These are phyloP conservation scores for Cephalopachus bancanus DNA, from an alignment of 2,797 vertebrate genomes.

Conservation along the genomic window DNA sequence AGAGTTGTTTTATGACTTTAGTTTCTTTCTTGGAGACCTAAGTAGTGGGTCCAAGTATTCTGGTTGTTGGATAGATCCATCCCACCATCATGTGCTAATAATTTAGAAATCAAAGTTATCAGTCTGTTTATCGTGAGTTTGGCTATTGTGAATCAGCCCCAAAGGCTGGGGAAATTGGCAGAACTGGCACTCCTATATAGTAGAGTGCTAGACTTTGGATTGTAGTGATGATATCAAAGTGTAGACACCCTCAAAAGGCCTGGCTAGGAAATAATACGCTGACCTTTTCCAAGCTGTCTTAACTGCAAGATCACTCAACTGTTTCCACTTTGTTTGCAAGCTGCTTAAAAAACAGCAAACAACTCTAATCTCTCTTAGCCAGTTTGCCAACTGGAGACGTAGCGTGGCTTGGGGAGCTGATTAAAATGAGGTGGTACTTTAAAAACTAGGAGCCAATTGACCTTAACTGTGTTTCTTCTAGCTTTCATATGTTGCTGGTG, in stretches of 20 bases:
- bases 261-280: slow-evolving; percentile 52
- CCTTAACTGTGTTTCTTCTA: slow-evolving; percentile 76
- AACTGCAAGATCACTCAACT: slow-evolving; percentile 61
- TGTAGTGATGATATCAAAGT: not conserved
- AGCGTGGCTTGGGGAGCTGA: slow-evolving; percentile 44
- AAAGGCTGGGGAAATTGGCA: not conserved
- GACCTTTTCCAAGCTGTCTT: slow-evolving; percentile 47
- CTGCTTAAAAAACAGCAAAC: slow-evolving; percentile 58
- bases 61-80: not conserved
- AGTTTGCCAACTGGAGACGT: slow-evolving; percentile 25
- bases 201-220: not conserved
- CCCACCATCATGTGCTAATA: slow-evolving; percentile 8
- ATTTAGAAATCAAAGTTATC: not conserved
- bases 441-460: slow-evolving; percentile 76
- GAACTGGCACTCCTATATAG: not conserved
- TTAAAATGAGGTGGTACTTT: slow-evolving; percentile 72
- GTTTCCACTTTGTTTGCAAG: slow-evolving; percentile 62
- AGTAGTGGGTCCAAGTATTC: not conserved
- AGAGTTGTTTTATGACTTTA: not conserved
- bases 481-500: slow-evolving; percentile 67
- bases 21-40: slow-evolving; percentile 23
- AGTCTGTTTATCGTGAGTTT: slow-evolving; percentile 45
- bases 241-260: not conserved
- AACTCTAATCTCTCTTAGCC: slow-evolving; percentile 37
- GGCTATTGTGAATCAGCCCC: not conserved